Evolutionary conservation across 2,888 invertebrate genomes (phyloP).

Genomic region (Agriopis marginaria): DNA sequence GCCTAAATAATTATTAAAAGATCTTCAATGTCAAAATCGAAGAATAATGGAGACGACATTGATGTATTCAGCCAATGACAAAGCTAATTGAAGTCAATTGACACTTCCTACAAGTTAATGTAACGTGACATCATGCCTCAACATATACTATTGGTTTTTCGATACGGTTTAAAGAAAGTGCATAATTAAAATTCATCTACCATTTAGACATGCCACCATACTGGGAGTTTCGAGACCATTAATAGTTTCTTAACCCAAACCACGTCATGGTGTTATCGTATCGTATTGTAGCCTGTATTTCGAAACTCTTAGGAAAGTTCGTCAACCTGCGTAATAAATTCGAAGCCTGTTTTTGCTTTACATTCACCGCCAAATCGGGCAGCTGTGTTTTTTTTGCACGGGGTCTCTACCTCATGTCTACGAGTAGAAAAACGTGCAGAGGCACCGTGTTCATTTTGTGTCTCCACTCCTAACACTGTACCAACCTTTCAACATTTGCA

Average conservation of each 20-base stretch:
- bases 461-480: too few relatives aligned
- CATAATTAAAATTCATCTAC: constrained; percentile 33
- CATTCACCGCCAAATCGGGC: constrained; percentile 39
- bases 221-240: constrained; percentile 39
- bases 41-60: constrained; percentile 27
- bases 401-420: neutral
- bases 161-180: constrained; percentile 24
- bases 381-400: constrained; percentile 25
- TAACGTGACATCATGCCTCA: constrained; percentile 2
- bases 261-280: constrained; percentile 40
- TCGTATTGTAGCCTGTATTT: constrained; percentile 37
- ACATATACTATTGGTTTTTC: neutral
- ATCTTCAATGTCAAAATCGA: constrained; percentile 29
- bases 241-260: constrained; percentile 45
- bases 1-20: constrained; percentile 19
- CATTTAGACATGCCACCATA: constrained; percentile 31
- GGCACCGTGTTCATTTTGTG: neutral
- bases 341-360: constrained; percentile 44
- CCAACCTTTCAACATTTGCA: neutral
- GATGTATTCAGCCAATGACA: constrained; percentile 25
- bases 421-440: constrained; percentile 9
- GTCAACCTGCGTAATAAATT: constrained; percentile 44
- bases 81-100: constrained; percentile 32
- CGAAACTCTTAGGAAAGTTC: constrained; percentile 44
- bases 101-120: constrained; percentile 26